Evolutionary conservation across 1,140 invertebrate genomes (phyloP), one percentile per base, ranked within the genome.

Genomic region (Halictus rubicundus): DNA sequence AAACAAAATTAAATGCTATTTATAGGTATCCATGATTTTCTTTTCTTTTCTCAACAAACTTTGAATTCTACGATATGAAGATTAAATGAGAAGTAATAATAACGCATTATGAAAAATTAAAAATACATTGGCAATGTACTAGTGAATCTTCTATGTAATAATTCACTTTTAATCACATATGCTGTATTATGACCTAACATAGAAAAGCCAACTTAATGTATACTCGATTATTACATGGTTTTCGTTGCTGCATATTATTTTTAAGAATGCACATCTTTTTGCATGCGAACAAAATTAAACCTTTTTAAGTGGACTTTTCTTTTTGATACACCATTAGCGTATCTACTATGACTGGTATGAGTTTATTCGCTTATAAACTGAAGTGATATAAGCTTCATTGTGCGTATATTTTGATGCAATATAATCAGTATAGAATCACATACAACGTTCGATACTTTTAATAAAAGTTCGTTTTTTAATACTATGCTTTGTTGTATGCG

Each of bases 391-490:
- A 78, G 68, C 76, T 72, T 72, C 54, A 57, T 54, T 64, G 68
- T 78, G 76, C 57, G 14, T 21, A 46, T 37, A 78, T 78, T 72
- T 78, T 71, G 76, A 32, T 72, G 69, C 76, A 72, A 78, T 78
- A 57, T 72, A 78, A 78, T 72, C n/a, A 32, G 16, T 27, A 71
- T 12, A 5, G 16, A 69, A 23, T 70, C 39, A 69, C 6, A 21
- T 21, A 25, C n/a, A 21, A 68, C n/a, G 52, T 54, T 68, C 12
- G 19, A 49, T 25, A 5, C 39, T n/a, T 19, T 25, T 32, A 37
- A 19, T 7, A 49, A 37, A 39, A 39, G 6, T 32, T 32, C 32
- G 23, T 52, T 49, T 37, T 1, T 3, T 25, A n/a, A 65, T 25
- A 42, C 19, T 68, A 9, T n/a, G 39, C 39, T 49, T 19, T 27